Evolutionary conservation across 2,797 vertebrate genomes (phyloP).

Genomic region (Tauraco hartlaubi): DNA sequence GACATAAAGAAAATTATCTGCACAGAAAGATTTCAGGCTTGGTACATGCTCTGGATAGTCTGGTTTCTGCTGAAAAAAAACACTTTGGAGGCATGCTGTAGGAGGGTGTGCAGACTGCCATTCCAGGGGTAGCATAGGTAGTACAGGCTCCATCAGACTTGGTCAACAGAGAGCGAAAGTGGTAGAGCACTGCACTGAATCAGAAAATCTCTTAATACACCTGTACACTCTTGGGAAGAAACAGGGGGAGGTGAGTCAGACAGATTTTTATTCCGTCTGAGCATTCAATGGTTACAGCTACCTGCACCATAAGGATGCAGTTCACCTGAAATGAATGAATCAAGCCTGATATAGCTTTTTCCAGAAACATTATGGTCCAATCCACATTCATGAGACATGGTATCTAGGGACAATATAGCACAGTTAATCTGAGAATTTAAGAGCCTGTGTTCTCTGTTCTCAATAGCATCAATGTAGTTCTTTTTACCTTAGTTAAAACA

Average conservation of each 20-base stretch:
- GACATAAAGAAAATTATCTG: neutral
- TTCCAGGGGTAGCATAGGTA: neutral
- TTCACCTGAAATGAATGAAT: neutral
- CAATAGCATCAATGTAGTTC: neutral
- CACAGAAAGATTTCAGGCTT: neutral
- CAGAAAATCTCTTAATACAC: neutral
- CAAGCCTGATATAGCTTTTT: neutral
- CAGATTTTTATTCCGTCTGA: neutral
- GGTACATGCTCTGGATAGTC: neutral
- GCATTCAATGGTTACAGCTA: neutral
- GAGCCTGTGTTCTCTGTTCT: neutral
- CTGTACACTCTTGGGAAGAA: neutral
- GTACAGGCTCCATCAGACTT: neutral
- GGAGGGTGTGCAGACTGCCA: neutral
- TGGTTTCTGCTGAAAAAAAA: neutral
- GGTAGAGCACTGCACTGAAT: neutral
- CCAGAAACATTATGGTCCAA: neutral
- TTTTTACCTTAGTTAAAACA: neutral
- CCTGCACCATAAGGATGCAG: neutral
- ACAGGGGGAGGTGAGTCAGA: neutral
- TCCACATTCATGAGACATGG: neutral
- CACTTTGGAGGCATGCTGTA: neutral
- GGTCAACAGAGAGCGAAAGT: neutral
- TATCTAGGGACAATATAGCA: neutral
- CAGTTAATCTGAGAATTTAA: neutral